Evolutionary conservation across 2,797 vertebrate genomes (phyloP).

Genomic region (Neosilurus mollespiculum): DNA sequence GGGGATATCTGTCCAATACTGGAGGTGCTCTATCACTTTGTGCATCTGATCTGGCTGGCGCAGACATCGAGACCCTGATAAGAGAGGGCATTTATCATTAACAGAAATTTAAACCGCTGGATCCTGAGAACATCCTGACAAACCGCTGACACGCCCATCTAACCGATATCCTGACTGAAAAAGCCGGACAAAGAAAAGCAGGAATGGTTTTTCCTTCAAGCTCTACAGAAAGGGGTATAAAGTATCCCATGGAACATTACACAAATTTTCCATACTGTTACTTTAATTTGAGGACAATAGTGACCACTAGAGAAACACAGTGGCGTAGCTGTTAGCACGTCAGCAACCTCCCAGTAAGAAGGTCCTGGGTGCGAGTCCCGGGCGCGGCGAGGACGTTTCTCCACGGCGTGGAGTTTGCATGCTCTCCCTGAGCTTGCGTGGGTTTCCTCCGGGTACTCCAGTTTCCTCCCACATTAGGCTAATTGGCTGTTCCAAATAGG

Average conservation of each 20-base stretch:
- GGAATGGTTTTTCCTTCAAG: background rate
- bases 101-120: conserved; percentile 61
- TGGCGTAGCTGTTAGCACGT: no score
- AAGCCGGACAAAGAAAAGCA: background rate
- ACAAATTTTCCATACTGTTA: conserved; percentile 9
- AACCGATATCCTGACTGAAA: background rate
- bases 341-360: no score
- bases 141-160: background rate
- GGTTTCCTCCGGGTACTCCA: no score
- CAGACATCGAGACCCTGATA: conserved; percentile 52
- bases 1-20: conserved; percentile 59
- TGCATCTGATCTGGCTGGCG: conserved; percentile 77
- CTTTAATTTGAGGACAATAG: background rate
- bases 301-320: background rate
- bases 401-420: no score
- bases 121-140: conserved; percentile 5
- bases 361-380: no score
- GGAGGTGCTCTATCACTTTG: conserved; percentile 68
- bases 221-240: background rate
- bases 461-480: no score
- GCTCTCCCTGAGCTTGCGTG: no score
- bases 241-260: background rate
- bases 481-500: no score
- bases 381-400: no score
- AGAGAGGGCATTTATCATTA: conserved; percentile 89